Conservation (phyloP, 2,797 vertebrate genomes). For the Phataginus tetradactyla region DNA sequence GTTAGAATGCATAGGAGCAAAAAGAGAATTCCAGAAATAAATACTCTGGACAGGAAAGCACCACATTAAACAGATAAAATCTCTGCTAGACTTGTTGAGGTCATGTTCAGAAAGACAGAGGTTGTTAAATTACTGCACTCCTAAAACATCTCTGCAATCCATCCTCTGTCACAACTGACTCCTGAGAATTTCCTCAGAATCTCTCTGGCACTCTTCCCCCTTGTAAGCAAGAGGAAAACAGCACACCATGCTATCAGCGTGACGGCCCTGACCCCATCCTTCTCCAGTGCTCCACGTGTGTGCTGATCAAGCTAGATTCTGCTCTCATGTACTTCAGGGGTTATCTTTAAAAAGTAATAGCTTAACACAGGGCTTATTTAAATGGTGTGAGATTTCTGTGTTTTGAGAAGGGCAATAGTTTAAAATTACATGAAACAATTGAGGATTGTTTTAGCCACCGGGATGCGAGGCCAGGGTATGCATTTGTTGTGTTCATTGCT, state of each 20-base stretch:
- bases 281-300: background rate
- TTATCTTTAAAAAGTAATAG: conserved; percentile 7
- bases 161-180: background rate
- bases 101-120: conserved; percentile 1
- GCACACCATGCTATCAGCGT: background rate
- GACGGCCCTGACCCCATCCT: background rate
- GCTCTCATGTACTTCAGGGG: background rate
- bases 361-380: background rate
- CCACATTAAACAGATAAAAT: background rate
- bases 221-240: conserved; percentile 17
- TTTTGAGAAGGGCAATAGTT: background rate
- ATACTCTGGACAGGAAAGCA: background rate
- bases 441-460: background rate
- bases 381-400: background rate
- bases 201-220: conserved; percentile 28
- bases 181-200: conserved; percentile 33
- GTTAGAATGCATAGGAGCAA: background rate
- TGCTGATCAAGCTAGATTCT: background rate
- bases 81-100: background rate
- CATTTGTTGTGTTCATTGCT: background rate
- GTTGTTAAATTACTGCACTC: conserved; percentile 51
- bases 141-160: conserved; percentile 58
- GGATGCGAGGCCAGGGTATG: background rate
- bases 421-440: background rate
- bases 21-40: conserved; percentile 30